phyloP scores from a whole-genome alignment of 1,140 invertebrate species.

The Danaus plexippus region DNA sequence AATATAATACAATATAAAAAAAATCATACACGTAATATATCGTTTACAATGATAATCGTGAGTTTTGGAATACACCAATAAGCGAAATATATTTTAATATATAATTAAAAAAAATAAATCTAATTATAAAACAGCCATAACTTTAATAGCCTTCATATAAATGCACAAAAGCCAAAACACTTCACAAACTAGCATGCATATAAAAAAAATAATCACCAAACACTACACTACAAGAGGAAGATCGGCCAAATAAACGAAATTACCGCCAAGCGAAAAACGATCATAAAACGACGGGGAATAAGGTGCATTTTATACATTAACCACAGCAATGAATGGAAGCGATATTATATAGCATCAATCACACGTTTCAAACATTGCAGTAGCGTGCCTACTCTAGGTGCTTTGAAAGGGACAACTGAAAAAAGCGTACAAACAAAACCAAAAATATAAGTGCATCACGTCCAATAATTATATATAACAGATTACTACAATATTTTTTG shows the following conservation, averaged over 20 bases:
- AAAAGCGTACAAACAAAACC: slow-evolving; percentile 60
- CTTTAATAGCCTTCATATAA: slow-evolving; percentile 22
- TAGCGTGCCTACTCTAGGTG: slow-evolving; percentile 41
- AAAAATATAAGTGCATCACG: slow-evolving; percentile 64
- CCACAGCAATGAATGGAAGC: slow-evolving; percentile 24
- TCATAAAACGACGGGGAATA: slow-evolving; percentile 22
- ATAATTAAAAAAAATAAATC: slow-evolving; percentile 12
- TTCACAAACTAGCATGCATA: slow-evolving; percentile 36
- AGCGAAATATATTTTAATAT: no score
- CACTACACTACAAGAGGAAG: slow-evolving; percentile 34
- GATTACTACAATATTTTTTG: slow-evolving; percentile 44
- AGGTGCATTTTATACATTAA: slow-evolving; percentile 24
- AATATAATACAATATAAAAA: no score
- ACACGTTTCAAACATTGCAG: slow-evolving; percentile 13
- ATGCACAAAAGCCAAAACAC: slow-evolving; percentile 49
- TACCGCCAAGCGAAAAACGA: slow-evolving; percentile 43
- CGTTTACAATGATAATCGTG: no score
- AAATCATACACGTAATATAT: no score
- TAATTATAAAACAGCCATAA: slow-evolving; percentile 14
- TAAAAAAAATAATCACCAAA: slow-evolving; percentile 18
- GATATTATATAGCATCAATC: slow-evolving; percentile 13
- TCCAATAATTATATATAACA: slow-evolving; percentile 54
- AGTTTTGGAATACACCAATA: no score
- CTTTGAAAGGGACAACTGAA: slow-evolving; percentile 52
- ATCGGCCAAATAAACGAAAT: slow-evolving; percentile 42